These are phyloP conservation scores for Geodia barretti DNA, from an alignment of 37 sponge, comb jelly and placozoan species.

Conservation along the genomic window DNA sequence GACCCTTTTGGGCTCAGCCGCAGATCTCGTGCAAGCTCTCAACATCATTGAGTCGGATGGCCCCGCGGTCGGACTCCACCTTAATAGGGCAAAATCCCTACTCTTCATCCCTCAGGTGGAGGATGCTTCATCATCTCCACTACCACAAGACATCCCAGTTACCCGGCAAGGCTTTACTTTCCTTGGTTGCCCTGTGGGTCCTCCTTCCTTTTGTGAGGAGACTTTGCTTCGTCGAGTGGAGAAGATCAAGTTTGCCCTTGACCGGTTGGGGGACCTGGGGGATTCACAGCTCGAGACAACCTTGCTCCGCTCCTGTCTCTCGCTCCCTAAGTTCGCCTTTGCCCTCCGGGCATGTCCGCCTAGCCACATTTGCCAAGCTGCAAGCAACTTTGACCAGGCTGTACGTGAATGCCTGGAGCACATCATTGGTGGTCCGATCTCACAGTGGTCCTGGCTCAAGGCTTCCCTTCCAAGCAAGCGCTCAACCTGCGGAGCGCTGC, in stretches of 20 bases:
- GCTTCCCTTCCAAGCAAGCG: too few species aligned
- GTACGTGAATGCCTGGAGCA: background rate
- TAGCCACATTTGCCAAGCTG: too few species aligned
- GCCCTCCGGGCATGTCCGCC: too few species aligned
- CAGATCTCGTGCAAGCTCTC: conserved; percentile 1
- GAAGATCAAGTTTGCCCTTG: background rate
- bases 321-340: too few species aligned
- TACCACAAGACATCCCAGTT: conserved; percentile 24
- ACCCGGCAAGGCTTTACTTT: conserved; percentile 5
- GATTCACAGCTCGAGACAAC: too few species aligned
- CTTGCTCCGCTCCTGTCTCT: too few species aligned
- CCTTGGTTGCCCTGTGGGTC: background rate
- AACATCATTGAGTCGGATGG: conserved; percentile 17
- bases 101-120: too few species aligned
- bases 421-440: background rate
- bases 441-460: conserved; percentile 22
- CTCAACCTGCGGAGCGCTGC: too few species aligned
- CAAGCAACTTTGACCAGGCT: background rate
- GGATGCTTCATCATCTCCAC: conserved; percentile 14
- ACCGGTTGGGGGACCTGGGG: too few species aligned
- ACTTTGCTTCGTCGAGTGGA: background rate
- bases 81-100: too few species aligned
- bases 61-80: too few species aligned
- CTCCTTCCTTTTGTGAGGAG: background rate
- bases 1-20: conserved; percentile 15